Evolutionary conservation across 2,888 invertebrate genomes (phyloP), one percentile per base, ranked within the genome.

Genomic region (Apomyelois bistriatella): DNA sequence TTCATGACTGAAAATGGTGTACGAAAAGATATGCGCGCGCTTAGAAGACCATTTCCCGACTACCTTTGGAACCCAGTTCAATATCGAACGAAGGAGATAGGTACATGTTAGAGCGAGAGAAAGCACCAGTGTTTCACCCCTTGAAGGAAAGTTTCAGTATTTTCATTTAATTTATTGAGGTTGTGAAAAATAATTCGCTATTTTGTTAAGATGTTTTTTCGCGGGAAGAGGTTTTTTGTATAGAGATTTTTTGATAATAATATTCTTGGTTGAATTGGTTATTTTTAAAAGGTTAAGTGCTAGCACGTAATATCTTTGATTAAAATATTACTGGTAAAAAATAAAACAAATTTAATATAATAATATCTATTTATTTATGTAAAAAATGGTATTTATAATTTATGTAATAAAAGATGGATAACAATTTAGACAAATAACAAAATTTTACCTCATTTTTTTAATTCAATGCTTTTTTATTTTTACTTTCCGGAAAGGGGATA

Each of bases 91-190:
- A 36, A 13, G 6, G 36, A n/a, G 48, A 48, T n/a, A 8, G 48
- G 6, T 16, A 22, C 6, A 17, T n/a, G n/a, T 17, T 36, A 12
- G 48, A 48, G 22, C 12, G 48, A 37, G 48, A 48, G 6, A 17
- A 4, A 16, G n/a, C 12, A 22, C 12, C 37, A 48, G 48, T 48
- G 36, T 48, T 48, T 37, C 37, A 36, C 17, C 32, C 48, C 17
- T n/a, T 17, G 5, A 16, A n/a, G 36, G 12, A 30, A 42, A 43
- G 17, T 37, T 48, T 48, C 48, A 37, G 35, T 48, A 13, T 37
- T 48, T 48, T 22, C 15, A 16, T 48, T 37, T 36, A 48, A 43
- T 43, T 36, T 48, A 48, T 48, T 16, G 36, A 10, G 22, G 36
- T 48, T 37, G 37, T 22, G 12, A 22, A 12, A 48, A 22, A 37